A percentile compares a stretch with the other conserved stretches of the same genome.
These are phyloP conservation scores for Rhyacophila evoluta DNA, from an alignment of 2,888 invertebrate species.

Conservation along the genomic window DNA sequence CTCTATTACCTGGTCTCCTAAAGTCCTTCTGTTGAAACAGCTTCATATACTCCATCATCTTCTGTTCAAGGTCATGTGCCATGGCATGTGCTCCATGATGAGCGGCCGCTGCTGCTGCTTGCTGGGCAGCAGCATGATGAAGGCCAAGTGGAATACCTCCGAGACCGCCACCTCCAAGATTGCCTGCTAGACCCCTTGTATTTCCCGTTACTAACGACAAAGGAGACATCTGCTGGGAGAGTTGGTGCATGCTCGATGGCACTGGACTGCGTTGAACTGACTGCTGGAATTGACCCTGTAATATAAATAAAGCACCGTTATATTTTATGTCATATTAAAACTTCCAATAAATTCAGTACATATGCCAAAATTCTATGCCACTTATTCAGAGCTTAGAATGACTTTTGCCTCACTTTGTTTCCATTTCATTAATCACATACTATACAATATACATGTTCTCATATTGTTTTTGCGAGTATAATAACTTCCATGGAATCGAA, in stretches of 20 bases:
- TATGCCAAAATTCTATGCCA: too few relatives aligned
- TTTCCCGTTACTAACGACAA: slow-evolving; percentile 77
- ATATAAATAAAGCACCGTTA: neutral
- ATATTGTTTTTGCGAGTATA: too few relatives aligned
- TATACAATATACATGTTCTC: too few relatives aligned
- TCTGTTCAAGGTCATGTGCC: slow-evolving; percentile 80
- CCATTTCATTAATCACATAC: too few relatives aligned
- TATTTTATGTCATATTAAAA: too few relatives aligned
- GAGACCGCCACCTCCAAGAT: slow-evolving; percentile 70
- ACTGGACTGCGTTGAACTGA: slow-evolving; percentile 71
- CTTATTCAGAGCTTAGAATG: too few relatives aligned
- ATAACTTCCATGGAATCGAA: too few relatives aligned
- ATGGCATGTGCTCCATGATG: slow-evolving; percentile 74
- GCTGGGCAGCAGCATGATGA: slow-evolving; percentile 59
- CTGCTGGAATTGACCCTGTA: slow-evolving; percentile 60
- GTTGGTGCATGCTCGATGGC: slow-evolving; percentile 66
- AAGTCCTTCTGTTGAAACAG: slow-evolving; percentile 68
- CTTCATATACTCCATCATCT: slow-evolving; percentile 85
- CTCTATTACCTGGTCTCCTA: slow-evolving; percentile 47
- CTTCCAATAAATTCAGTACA: too few relatives aligned
- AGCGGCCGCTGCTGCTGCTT: slow-evolving; percentile 61
- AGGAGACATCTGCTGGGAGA: slow-evolving; percentile 80
- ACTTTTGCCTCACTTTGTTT: too few relatives aligned
- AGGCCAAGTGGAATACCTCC: slow-evolving; percentile 60
- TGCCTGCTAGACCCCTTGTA: slow-evolving; percentile 57